Evolutionary conservation across 2,888 invertebrate species (phyloP).

Genomic region (Dasypolia templi): DNA sequence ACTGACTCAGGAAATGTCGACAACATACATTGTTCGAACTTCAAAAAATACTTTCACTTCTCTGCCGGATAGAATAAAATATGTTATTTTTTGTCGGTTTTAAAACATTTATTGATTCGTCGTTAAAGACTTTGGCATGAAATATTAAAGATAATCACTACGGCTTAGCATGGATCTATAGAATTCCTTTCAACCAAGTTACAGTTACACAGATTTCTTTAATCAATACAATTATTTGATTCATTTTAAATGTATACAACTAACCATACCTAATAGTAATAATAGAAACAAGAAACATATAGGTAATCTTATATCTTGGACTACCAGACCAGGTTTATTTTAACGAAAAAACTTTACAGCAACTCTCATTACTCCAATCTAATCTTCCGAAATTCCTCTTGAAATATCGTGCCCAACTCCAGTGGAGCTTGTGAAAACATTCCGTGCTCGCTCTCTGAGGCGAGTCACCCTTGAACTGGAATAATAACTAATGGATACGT

Average conservation of each 20-base stretch:
- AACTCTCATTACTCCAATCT: constrained; percentile 51
- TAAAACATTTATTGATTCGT: neutral
- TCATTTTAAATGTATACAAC: neutral
- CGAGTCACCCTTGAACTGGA: constrained; percentile 73
- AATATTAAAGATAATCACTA: neutral
- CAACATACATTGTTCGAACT: constrained; percentile 39
- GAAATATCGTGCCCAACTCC: constrained; percentile 45
- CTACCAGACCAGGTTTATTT: constrained; percentile 29
- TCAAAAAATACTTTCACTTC: constrained; percentile 56
- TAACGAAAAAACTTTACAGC: constrained; percentile 9
- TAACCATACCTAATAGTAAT: neutral
- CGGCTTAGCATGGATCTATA: too few relatives aligned
- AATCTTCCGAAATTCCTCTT: constrained; percentile 53
- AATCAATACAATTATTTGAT: neutral
- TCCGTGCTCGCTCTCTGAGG: constrained; percentile 60
- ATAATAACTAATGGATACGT: constrained; percentile 86
- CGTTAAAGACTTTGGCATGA: neutral
- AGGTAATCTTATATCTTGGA: constrained; percentile 13
- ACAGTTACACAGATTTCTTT: neutral
- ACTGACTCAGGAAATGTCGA: constrained; percentile 55
- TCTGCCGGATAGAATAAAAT: constrained; percentile 33
- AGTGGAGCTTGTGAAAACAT: constrained; percentile 60
- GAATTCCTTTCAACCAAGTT: neutral
- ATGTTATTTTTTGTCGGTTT: constrained; percentile 5
- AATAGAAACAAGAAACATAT: neutral